These are phyloP conservation scores for Grammomys surdaster DNA, from an alignment of 2,113 vertebrate genomes.

Conservation along the genomic window DNA sequence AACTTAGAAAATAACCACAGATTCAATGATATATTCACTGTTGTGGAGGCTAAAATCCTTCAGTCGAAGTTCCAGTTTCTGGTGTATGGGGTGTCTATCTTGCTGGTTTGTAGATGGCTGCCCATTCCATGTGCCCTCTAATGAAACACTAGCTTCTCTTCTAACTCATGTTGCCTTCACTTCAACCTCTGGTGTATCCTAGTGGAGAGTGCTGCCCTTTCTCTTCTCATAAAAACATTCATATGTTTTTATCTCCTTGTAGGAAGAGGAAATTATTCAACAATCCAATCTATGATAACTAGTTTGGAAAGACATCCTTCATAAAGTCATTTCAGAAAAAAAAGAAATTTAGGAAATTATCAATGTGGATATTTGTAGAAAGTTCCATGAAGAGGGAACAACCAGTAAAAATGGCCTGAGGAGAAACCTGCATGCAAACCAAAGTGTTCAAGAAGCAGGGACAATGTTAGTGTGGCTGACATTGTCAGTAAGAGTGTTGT, in stretches of 20 bases:
- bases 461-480: background rate
- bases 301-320: background rate
- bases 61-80: slow-evolving; percentile 5
- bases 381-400: background rate
- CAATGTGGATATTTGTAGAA: background rate
- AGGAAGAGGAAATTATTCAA: background rate
- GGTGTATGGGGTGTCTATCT: background rate
- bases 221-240: background rate
- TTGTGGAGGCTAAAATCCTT: background rate
- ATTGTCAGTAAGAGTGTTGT: background rate
- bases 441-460: background rate
- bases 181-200: background rate
- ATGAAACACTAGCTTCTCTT: background rate
- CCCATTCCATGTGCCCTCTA: background rate
- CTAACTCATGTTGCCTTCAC: background rate
- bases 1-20: background rate
- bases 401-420: background rate
- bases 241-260: background rate
- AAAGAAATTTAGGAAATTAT: background rate
- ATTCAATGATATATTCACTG: background rate
- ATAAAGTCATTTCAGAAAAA: background rate
- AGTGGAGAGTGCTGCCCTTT: background rate
- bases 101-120: background rate
- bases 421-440: background rate
- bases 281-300: background rate